These are phyloP conservation scores for Meriones unguiculatus DNA, from an alignment of 2,113 vertebrate genomes.

Conservation along the genomic window DNA sequence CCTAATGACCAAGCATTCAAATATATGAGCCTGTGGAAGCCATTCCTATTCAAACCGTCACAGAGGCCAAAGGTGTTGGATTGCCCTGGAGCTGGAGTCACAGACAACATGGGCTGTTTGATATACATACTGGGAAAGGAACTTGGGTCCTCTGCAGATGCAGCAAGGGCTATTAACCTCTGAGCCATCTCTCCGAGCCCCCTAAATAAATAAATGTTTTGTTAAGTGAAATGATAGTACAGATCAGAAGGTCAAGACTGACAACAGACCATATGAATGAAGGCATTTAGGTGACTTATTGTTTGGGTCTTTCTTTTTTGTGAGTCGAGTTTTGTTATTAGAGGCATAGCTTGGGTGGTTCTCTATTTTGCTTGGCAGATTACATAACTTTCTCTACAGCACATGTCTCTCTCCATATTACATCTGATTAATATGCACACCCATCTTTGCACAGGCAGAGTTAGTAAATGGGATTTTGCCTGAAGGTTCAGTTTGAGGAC, in stretches of 20 bases:
- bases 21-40: neutral
- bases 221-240: neutral
- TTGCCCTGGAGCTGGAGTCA: neutral
- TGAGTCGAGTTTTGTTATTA: neutral
- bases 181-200: neutral
- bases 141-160: neutral
- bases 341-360: neutral
- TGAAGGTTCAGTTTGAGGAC: neutral
- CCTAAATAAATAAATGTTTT: neutral
- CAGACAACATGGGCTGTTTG: neutral
- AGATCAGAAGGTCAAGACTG: neutral
- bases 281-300: neutral
- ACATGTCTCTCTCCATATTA: neutral
- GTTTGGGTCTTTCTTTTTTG: neutral
- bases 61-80: neutral
- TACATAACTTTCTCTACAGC: neutral
- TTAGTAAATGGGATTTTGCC: neutral
- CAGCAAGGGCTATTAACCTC: neutral
- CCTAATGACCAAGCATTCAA: neutral
- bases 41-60: neutral
- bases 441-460: neutral
- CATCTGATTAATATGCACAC: neutral
- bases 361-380: neutral
- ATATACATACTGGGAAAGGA: neutral
- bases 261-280: neutral